phyloP scores from a whole-genome alignment of 2,113 vertebrate genomes.

The Orthonyx spaldingii region DNA sequence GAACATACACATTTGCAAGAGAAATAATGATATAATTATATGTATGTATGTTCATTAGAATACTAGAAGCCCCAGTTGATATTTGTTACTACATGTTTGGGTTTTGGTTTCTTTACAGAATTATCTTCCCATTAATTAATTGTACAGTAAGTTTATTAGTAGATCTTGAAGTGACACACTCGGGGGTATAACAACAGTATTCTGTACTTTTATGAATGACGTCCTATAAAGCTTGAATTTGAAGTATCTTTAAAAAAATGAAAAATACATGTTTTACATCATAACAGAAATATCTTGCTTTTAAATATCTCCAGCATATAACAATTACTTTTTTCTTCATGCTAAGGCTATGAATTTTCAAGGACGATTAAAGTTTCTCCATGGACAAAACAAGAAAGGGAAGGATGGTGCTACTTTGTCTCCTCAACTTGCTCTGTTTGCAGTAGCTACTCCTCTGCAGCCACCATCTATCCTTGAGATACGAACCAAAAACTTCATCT shows the following conservation, averaged over 20 bases:
- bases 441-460: conserved; percentile 80
- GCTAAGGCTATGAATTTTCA: conserved; percentile 85
- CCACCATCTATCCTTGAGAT: conserved; percentile 85
- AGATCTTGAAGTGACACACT: neutral
- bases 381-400: conserved; percentile 83
- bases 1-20: neutral
- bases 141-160: neutral
- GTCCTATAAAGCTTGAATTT: neutral
- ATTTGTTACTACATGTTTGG: neutral
- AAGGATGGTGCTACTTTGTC: conserved; percentile 74
- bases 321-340: neutral
- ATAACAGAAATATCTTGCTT: neutral
- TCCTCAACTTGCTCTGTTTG: conserved; percentile 82
- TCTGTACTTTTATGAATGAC: neutral
- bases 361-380: conserved; percentile 82
- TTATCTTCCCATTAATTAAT: neutral
- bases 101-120: neutral
- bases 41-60: neutral
- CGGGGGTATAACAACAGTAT: neutral
- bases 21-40: neutral
- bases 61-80: neutral
- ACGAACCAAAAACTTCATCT: conserved; percentile 83
- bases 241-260: neutral
- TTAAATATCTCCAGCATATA: neutral
- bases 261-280: neutral